A percentile compares a stretch with the other conserved stretches of the same genome.
phyloP scores from a whole-genome alignment of 1,140 invertebrate species.

The Camponotus floridanus region DNA sequence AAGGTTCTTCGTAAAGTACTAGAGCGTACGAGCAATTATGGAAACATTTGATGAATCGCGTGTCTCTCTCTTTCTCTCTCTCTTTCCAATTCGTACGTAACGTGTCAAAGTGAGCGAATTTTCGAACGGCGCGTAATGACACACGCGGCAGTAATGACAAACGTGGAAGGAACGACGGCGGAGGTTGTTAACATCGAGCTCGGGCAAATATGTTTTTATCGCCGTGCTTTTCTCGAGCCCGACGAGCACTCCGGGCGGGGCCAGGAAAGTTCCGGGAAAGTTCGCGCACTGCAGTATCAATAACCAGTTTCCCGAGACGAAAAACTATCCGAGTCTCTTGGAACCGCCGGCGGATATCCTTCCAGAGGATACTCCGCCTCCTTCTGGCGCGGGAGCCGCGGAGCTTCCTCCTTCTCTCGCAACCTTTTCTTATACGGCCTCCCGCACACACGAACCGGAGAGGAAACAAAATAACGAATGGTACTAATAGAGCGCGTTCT shows the following conservation, averaged over 20 bases:
- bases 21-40: constrained; percentile 62
- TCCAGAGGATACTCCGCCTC: constrained; percentile 37
- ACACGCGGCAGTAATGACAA: constrained; percentile 65
- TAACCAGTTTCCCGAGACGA: constrained; percentile 75
- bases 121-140: not conserved
- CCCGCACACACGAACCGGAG: constrained; percentile 14
- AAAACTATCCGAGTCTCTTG: constrained; percentile 73
- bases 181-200: constrained; percentile 73
- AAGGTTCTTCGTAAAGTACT: constrained; percentile 54
- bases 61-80: not conserved
- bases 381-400: constrained; percentile 56
- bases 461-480: constrained; percentile 78
- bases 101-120: constrained; percentile 9
- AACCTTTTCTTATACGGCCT: constrained; percentile 61
- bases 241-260: constrained; percentile 22
- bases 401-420: constrained; percentile 61
- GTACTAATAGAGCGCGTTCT: constrained; percentile 78
- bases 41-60: constrained; percentile 58
- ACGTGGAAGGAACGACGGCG: constrained; percentile 58
- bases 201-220: constrained; percentile 80
- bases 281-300: constrained; percentile 72
- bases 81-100: constrained; percentile 11
- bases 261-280: constrained; percentile 68
- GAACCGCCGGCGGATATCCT: constrained; percentile 73
- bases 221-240: constrained; percentile 42